These are phyloP conservation scores for Nyctibius grandis DNA, from an alignment of 2,797 vertebrate genomes.

Conservation along the genomic window DNA sequence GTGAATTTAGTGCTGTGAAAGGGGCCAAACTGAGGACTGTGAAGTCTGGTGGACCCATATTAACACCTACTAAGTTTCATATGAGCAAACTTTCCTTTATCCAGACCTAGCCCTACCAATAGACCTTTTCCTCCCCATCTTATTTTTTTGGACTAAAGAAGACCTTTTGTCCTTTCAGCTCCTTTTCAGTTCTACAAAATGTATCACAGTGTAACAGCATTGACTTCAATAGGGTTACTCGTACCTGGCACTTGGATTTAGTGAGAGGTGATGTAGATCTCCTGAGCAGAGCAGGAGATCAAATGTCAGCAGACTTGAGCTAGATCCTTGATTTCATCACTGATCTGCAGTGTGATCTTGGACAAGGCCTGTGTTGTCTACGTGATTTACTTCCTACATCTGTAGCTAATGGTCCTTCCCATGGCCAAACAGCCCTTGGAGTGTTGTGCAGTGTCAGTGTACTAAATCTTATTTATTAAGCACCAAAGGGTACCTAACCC, in stretches of 20 bases:
- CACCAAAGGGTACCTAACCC: background rate
- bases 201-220: accelerated
- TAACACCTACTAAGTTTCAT: background rate
- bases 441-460: background rate
- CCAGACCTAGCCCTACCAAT: background rate
- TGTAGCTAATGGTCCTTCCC: conserved; percentile 23
- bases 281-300: background rate
- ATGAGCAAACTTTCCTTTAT: background rate
- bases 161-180: background rate
- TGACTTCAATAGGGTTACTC: background rate
- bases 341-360: background rate
- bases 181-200: background rate
- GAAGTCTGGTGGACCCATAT: background rate
- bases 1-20: background rate
- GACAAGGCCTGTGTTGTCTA: background rate
- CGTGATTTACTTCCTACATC: background rate
- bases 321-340: background rate
- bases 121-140: background rate
- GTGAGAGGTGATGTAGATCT: background rate
- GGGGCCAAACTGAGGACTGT: background rate
- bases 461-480: conserved; percentile 26
- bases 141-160: background rate
- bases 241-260: background rate
- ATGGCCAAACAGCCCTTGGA: background rate
- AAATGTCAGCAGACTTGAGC: background rate